Percentiles rank a stretch among this genome's conserved stretches.
Conservation (phyloP, 2,888 invertebrate genomes). For the Protula sp. region DNA sequence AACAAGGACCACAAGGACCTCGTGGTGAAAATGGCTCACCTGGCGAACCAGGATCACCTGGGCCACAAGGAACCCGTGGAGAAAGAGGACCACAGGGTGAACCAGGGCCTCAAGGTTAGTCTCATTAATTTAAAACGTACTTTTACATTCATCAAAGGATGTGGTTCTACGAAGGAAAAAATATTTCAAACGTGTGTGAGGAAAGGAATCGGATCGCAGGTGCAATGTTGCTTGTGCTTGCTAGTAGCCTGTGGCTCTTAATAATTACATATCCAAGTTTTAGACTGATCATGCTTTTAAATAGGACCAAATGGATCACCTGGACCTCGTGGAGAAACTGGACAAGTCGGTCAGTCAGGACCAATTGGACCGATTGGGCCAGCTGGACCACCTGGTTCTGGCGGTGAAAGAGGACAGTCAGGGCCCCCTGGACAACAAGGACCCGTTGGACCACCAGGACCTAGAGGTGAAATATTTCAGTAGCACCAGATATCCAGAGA, state of each 20-base stretch:
- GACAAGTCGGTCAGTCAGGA: slow-evolving; percentile 11
- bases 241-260: no score
- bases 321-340: slow-evolving; percentile 7
- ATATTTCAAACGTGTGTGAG: no score
- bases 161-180: background rate
- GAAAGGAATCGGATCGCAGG: no score
- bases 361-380: slow-evolving; percentile 1
- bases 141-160: background rate
- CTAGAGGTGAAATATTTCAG: slow-evolving; percentile 9
- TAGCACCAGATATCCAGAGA: no score
- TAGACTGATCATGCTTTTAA: background rate
- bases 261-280: no score
- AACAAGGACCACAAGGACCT: background rate
- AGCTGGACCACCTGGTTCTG: slow-evolving; percentile 9
- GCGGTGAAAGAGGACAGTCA: slow-evolving; percentile 6
- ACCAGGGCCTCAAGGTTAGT: slow-evolving; percentile 14
- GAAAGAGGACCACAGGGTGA: slow-evolving; percentile 13
- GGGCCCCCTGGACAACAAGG: slow-evolving; percentile 15
- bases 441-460: slow-evolving; percentile 10
- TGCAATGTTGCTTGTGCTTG: no score
- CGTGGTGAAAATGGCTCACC: slow-evolving; percentile 3
- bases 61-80: slow-evolving; percentile 16
- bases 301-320: slow-evolving; percentile 3
- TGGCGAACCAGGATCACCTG: slow-evolving; percentile 14
- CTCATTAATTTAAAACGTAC: no score